Evolutionary conservation across 2,888 invertebrate species (phyloP), one percentile per base, ranked within the genome.

Genomic region (Beris morrisii): DNA sequence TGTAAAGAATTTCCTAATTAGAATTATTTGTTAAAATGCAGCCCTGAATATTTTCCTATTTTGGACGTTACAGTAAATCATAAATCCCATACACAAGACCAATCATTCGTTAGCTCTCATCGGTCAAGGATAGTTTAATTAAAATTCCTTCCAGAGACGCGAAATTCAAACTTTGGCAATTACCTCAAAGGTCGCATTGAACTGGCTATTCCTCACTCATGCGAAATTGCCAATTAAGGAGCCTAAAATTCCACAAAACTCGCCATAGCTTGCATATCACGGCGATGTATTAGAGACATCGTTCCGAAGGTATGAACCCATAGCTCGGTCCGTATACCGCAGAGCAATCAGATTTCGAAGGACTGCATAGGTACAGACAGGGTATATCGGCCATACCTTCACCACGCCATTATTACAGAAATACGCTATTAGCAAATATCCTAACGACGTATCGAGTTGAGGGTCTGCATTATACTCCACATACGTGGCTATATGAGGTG

Each of bases 211-310:
- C 54, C 44, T 54, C 44, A 64, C 53, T 64, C 64, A 64, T 64
- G 53, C 45, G 53, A 64, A 64, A 64, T 64, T 53, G 64, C 64
- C 64, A 64, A 64, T 64, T 64, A 64, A 64, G 64, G 54, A 64
- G 54, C 64, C 64, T 45, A 64, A 64, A 64, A 64, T 54, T 64
- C 53, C 64, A 52, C 61, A 61, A 61, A 61, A 50, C 61, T 61
- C 50, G 52, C 50, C 61, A 61, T 15, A 61, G 61, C 50, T 50
- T 61, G 61, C 61, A 61, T 61, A 46, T 61, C 61, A 43, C 61
- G 43, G 61, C 61, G 61, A 50, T 50, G 32, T 61, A 61, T 61
- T 61, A 50, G 43, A 52, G 61, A 13, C 22, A 11, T 13, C 13
- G 15, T 15, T 61, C 9, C 7, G 38, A 38, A 38, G 7, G 38